Evolutionary conservation across 2,888 invertebrate genomes (phyloP), one percentile per base, ranked within the genome.

Genomic region (Drosophila neoperkinsi): DNA sequence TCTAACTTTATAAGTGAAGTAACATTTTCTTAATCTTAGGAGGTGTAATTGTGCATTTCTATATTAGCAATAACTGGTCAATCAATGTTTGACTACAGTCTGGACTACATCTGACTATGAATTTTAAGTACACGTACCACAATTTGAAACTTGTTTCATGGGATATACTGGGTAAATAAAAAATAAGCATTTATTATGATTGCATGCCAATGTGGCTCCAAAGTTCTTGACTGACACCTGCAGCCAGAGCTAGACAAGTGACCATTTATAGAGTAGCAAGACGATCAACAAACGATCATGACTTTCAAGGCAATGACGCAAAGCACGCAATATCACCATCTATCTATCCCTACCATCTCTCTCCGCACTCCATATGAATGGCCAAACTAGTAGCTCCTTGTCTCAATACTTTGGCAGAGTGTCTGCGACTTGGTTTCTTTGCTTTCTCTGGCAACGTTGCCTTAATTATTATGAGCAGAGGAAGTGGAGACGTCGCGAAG

Each of bases 201-300:
- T 91, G 90, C 90, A 90, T 90, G 86, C 91, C 90, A 79, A 91
- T 88, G 91, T 90, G 90, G 91, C 90, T 90, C 91, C 91, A 90
- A 90, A 91, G 91, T 91, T 91, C 91, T 90, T 86, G 77, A 74
- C 85, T 82, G 90, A 90, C 86, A 86, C 86, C 86, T 86, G 86
- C 88, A 81, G 71, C 66, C 57, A 68, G 68, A 68, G 64, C 65
- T 74, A 84, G 77, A 76, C 88, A 80, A 71, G 84, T 74, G 69
- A 63, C 88, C 84, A 84, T 84, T 84, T 90, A 88, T 88, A 90
- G 90, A 90, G 89, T 73, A 90, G 83, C 77, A 90, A 85, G 86
- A 79, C 89, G 90, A 90, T 84, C 90, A 88, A 85, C 88, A 88
- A 90, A 82, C 86, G 77, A 88, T 88, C 84, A 86, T 41, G 28